These are phyloP conservation scores for Chrysolina oricalcia DNA, from an alignment of 2,888 invertebrate genomes.

Conservation along the genomic window DNA sequence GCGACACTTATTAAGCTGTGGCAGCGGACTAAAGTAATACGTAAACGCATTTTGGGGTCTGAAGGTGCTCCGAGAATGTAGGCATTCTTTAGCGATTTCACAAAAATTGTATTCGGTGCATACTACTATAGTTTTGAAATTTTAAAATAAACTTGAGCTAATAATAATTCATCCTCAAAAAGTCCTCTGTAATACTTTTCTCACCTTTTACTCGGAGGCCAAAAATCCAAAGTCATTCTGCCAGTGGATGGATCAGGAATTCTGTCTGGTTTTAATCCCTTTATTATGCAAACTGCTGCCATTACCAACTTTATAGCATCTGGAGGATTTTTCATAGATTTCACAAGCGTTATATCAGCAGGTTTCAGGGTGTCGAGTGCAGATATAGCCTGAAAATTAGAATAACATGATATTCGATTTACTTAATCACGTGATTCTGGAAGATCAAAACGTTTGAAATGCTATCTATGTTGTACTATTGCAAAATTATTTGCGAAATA, in stretches of 20 bases:
- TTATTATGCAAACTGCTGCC: constrained; percentile 94
- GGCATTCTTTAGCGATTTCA: too few species aligned
- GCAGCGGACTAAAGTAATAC: too few species aligned
- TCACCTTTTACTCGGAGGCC: constrained; percentile 86
- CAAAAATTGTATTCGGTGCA: too few species aligned
- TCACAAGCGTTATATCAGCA: constrained; percentile 87
- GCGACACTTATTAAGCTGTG: too few species aligned
- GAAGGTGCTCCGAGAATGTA: too few species aligned
- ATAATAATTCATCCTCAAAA: too few species aligned
- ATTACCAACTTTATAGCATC: constrained; percentile 87
- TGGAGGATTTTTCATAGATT: constrained; percentile 92
- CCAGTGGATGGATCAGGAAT: constrained; percentile 82
- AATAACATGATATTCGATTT: background rate
- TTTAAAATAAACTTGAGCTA: too few species aligned
- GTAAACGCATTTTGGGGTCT: too few species aligned
- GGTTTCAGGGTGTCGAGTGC: constrained; percentile 91
- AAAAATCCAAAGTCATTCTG: constrained; percentile 84
- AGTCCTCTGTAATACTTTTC: background rate
- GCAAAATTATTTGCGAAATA: too few species aligned
- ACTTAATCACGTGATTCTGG: background rate
- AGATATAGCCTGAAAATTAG: constrained; percentile 72
- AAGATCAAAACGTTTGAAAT: background rate
- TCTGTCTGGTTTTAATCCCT: constrained; percentile 84
- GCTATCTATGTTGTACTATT: too few species aligned
- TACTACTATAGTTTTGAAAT: too few species aligned